These are phyloP conservation scores for Thalassoma bifasciatum DNA, from an alignment of 2,113 vertebrate species.

Conservation along the genomic window DNA sequence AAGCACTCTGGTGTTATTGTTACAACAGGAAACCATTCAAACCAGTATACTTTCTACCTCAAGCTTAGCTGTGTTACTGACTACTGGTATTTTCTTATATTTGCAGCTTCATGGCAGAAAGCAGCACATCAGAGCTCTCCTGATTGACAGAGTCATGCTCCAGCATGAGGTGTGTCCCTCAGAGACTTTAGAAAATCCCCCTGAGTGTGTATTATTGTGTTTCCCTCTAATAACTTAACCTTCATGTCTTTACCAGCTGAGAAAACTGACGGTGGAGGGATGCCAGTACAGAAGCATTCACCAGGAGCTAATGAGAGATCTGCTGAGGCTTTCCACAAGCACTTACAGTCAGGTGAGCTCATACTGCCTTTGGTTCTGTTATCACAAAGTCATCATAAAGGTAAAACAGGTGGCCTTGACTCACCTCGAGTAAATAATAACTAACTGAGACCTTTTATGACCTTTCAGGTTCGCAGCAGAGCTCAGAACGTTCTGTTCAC, in stretches of 20 bases:
- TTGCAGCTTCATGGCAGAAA: constrained; percentile 95
- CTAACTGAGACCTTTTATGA: not conserved
- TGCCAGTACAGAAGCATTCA: constrained; percentile 93
- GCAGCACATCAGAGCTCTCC: constrained; percentile 93
- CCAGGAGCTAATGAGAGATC: constrained; percentile 92
- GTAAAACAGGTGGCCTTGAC: not conserved
- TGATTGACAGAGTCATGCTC: constrained; percentile 97
- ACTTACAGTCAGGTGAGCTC: constrained; percentile 93
- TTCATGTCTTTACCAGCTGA: constrained; percentile 81
- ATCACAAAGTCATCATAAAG: not conserved
- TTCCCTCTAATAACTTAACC: constrained; percentile 10
- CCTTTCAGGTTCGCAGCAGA: constrained; percentile 91
- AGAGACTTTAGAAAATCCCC: not conserved
- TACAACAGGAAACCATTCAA: not conserved
- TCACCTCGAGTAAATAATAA: not conserved
- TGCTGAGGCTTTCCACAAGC: constrained; percentile 94
- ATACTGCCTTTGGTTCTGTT: not conserved
- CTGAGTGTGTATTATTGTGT: rapidly evolving
- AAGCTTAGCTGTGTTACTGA: not conserved
- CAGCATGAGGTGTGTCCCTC: constrained; percentile 90
- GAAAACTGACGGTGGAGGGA: constrained; percentile 94
- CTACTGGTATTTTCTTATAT: constrained; percentile 38
- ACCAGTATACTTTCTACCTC: not conserved
- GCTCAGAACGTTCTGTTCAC: constrained; percentile 95
- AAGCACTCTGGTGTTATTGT: not conserved